Conservation (phyloP, 2,888 invertebrate species). For the Ophion ventricosus region DNA sequence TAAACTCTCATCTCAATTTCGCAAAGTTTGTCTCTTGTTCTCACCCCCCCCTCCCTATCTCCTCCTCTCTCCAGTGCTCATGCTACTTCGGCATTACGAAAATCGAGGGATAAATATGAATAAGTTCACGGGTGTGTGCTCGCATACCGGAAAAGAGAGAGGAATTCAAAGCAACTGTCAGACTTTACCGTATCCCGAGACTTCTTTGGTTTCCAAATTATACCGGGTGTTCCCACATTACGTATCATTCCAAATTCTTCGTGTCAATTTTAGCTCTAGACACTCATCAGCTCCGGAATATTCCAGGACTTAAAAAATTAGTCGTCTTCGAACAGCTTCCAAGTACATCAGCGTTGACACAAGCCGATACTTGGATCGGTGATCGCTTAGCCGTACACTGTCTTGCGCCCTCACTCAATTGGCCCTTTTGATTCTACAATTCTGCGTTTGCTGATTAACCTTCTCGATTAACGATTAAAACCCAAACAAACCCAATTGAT, state of each 20-base stretch:
- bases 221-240: slow-evolving; percentile 13
- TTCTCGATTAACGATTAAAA: too few species aligned
- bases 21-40: slow-evolving; percentile 41
- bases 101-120: slow-evolving; percentile 54
- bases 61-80: not conserved
- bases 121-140: slow-evolving; percentile 37
- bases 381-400: too few species aligned
- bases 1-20: slow-evolving; percentile 63
- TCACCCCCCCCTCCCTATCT: not conserved
- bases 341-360: too few species aligned
- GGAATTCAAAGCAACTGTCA: slow-evolving; percentile 60
- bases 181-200: slow-evolving; percentile 38
- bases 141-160: slow-evolving; percentile 56
- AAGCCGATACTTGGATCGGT: too few species aligned
- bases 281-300: too few species aligned
- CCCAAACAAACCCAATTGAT: too few species aligned
- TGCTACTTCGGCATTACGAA: slow-evolving; percentile 52
- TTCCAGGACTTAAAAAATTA: too few species aligned
- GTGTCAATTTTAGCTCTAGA: not conserved
- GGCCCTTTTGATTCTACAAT: too few species aligned
- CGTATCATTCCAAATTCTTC: not conserved
- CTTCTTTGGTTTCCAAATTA: slow-evolving; percentile 13
- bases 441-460: too few species aligned
- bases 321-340: too few species aligned
- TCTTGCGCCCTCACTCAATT: too few species aligned